Conservation (phyloP, 2,888 invertebrate species). For the Octonoba sinensis region DNA sequence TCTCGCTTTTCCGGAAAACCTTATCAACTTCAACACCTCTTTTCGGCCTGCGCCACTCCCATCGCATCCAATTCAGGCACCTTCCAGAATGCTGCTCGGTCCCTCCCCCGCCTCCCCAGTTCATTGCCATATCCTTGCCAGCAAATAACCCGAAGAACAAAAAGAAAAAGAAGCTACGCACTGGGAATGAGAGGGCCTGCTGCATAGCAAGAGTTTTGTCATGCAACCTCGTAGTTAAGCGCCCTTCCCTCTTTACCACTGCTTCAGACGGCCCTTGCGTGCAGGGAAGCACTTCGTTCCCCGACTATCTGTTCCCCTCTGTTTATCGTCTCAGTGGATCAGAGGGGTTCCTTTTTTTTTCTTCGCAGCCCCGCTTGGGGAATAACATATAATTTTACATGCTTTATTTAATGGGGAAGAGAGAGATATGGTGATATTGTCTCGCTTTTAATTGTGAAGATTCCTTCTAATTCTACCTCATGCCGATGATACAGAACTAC, state of each 20-base stretch:
- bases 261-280: slow-evolving; percentile 13
- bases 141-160: slow-evolving; percentile 35
- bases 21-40: slow-evolving; percentile 30
- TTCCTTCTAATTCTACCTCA: neutral
- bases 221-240: slow-evolving; percentile 59
- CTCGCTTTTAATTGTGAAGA: slow-evolving; percentile 31
- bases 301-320: slow-evolving; percentile 17
- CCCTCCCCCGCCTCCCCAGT: slow-evolving; percentile 15
- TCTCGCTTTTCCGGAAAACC: slow-evolving; percentile 12
- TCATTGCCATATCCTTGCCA: slow-evolving; percentile 52
- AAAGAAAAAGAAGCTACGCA: slow-evolving; percentile 18
- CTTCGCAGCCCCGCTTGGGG: slow-evolving; percentile 11
- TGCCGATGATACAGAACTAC: neutral
- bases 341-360: slow-evolving; percentile 12
- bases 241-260: slow-evolving; percentile 1
- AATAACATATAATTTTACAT: slow-evolving; percentile 50
- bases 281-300: slow-evolving; percentile 28
- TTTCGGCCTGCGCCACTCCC: neutral
- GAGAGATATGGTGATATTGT: slow-evolving; percentile 20
- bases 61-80: slow-evolving; percentile 2
- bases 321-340: slow-evolving; percentile 26
- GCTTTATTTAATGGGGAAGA: slow-evolving; percentile 50
- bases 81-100: neutral
- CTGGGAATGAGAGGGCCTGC: slow-evolving; percentile 53
- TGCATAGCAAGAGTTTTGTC: slow-evolving; percentile 49